Percentiles rank a stretch among this genome's conserved stretches.
Conservation (phyloP, 1,140 invertebrate species). For the Harpegnathos saltator region DNA sequence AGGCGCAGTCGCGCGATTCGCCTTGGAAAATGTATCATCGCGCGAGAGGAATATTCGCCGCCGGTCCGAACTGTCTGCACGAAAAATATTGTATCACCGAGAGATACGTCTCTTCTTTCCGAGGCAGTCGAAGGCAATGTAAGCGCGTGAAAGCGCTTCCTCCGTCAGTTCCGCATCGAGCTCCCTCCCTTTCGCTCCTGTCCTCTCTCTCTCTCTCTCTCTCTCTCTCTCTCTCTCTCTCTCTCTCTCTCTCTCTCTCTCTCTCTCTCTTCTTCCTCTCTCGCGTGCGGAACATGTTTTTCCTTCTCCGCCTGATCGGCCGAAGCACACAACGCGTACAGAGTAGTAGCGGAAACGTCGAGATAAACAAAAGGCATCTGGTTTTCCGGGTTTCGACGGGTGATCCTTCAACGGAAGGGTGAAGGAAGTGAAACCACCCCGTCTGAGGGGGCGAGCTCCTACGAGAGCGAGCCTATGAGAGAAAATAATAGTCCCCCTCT, state of each 20-base stretch:
- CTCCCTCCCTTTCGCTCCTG: background rate
- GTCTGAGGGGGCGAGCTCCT: background rate
- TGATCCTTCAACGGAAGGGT: conserved; percentile 38
- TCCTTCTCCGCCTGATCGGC: background rate
- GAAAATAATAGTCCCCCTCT: conserved; percentile 44
- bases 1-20: too few relatives aligned
- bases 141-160: conserved; percentile 12
- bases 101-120: background rate
- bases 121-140: conserved; percentile 5
- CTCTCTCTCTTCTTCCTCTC: too few relatives aligned
- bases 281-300: background rate
- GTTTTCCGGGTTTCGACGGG: conserved; percentile 44
- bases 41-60: background rate
- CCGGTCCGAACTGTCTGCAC: conserved; percentile 16
- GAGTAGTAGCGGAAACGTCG: background rate
- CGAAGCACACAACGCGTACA: background rate
- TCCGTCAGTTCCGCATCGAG: background rate
- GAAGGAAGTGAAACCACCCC: conserved; percentile 12
- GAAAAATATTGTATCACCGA: conserved; percentile 31
- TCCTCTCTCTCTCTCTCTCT: too few relatives aligned
- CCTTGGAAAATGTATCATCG: conserved; percentile 4
- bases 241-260: too few relatives aligned
- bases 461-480: conserved; percentile 24
- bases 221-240: too few relatives aligned
- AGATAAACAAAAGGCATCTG: conserved; percentile 55